Evolutionary conservation across 1,140 invertebrate genomes (phyloP), one percentile per base, ranked within the genome.

Genomic region (Neomicropteryx cornuta): DNA sequence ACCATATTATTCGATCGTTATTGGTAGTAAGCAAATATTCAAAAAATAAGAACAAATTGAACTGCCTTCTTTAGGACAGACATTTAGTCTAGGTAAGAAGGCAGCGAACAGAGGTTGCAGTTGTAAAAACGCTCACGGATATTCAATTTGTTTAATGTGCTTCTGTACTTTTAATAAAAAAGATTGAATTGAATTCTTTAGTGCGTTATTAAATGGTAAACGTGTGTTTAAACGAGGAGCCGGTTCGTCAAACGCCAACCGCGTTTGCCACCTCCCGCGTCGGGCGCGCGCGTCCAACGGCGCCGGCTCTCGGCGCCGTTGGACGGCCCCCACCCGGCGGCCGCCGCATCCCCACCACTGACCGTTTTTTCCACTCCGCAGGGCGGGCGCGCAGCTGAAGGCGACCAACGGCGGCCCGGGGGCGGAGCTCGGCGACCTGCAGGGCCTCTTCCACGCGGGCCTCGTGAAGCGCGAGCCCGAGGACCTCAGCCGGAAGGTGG

Each of bases 401-500:
- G 58, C 57, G 52, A 55, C 62, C 62, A 63, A 63, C 62, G 58
- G 60, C 56, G 62, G 55, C 51, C 61, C 63, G 57, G 65, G 65
- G 65, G 66, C 63, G 66, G 66, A 68, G 66, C 62, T 68, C 52
- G 57, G 59, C 53, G 65, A 68, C 51, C 61, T 68, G 46, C 62
- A 64, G 48, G 63, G 63, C 35, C 56, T 68, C 52, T 60, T 68
- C 27, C 63, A 66, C 60, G 63, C 63, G 54, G 65, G 65, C 45
- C 59, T 65, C 53, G 65, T 68, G 57, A 68, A 68, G 59, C 62
- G 65, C 57, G 65, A 68, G 57, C 65, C 65, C 51, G 65, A 68
- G 56, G 65, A 68, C 51, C 63, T 68, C 40, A 66, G 63, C 63
- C 63, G 65, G 56, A 68, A 68, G 60, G 65, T 66, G 55, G 56